phyloP scores from a whole-genome alignment of 2,888 invertebrate species.

The Drosophila yooni region DNA sequence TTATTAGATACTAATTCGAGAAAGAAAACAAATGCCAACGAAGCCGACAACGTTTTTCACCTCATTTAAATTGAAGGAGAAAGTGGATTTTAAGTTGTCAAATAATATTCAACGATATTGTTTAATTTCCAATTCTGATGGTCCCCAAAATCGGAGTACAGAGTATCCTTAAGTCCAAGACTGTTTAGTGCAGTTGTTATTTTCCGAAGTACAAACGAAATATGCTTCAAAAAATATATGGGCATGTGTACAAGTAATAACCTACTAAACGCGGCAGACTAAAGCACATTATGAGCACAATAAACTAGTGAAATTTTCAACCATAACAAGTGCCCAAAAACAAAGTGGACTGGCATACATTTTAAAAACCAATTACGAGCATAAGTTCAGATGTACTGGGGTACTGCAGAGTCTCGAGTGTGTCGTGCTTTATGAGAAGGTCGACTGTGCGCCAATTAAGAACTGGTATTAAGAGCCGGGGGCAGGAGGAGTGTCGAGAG shows the following conservation, averaged over 20 bases:
- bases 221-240: conserved; percentile 33
- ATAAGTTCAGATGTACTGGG: conserved; percentile 5
- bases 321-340: conserved; percentile 47
- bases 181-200: not conserved
- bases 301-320: conserved; percentile 74
- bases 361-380: conserved; percentile 26
- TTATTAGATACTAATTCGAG: conserved; percentile 71
- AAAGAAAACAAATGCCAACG: conserved; percentile 26
- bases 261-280: conserved; percentile 30
- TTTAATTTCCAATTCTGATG: not conserved
- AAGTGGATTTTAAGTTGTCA: conserved; percentile 50
- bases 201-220: conserved; percentile 40
- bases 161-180: not conserved
- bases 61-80: conserved; percentile 54
- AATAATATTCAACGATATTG: not conserved
- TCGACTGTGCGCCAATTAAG: conserved; percentile 53
- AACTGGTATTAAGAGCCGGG: conserved; percentile 34
- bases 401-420: conserved; percentile 13
- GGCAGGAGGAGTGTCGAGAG: conserved; percentile 34
- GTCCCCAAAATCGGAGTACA: not conserved
- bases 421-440: conserved; percentile 46
- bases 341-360: conserved; percentile 48
- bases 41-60: conserved; percentile 26
- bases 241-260: conserved; percentile 10
- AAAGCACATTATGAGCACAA: conserved; percentile 49